A percentile compares a stretch with the other conserved stretches of the same genome.
These are phyloP conservation scores for Morone saxatilis DNA, from an alignment of 2,113 vertebrate genomes.

Conservation along the genomic window DNA sequence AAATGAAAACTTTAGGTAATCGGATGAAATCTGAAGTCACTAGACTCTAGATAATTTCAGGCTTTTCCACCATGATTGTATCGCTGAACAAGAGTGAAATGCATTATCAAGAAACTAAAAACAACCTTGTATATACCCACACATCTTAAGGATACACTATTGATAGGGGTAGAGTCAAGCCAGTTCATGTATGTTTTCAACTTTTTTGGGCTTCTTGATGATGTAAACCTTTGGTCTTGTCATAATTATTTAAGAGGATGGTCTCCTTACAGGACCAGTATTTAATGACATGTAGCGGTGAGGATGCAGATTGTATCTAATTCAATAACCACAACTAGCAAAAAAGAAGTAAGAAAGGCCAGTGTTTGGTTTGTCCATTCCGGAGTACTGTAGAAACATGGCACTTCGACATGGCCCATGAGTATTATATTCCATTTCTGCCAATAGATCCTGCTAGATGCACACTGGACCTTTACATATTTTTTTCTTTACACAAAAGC, in stretches of 20 bases:
- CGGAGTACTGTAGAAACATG: no score
- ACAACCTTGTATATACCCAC: not conserved
- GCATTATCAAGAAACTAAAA: not conserved
- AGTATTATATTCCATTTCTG: no score
- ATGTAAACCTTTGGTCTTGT: not conserved
- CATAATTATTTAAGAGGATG: not conserved
- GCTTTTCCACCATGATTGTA: not conserved
- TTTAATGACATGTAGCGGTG: no score
- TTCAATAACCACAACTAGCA: no score
- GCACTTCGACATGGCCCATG: no score
- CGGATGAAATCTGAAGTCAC: not conserved
- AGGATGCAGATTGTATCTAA: not conserved
- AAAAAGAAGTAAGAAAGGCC: no score
- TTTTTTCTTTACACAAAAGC: no score
- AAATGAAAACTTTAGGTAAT: constrained; percentile 5
- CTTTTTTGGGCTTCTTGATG: not conserved
- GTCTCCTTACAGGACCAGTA: not conserved
- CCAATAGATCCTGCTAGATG: no score
- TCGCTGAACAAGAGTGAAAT: not conserved
- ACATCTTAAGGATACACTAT: not conserved
- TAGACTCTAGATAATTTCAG: not conserved
- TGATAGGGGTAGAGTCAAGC: not conserved
- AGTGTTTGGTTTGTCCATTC: no score
- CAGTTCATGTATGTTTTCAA: not conserved
- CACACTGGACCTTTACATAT: no score